Evolutionary conservation across 2,797 vertebrate genomes (phyloP).

Genomic region (Galaxias olidus): DNA sequence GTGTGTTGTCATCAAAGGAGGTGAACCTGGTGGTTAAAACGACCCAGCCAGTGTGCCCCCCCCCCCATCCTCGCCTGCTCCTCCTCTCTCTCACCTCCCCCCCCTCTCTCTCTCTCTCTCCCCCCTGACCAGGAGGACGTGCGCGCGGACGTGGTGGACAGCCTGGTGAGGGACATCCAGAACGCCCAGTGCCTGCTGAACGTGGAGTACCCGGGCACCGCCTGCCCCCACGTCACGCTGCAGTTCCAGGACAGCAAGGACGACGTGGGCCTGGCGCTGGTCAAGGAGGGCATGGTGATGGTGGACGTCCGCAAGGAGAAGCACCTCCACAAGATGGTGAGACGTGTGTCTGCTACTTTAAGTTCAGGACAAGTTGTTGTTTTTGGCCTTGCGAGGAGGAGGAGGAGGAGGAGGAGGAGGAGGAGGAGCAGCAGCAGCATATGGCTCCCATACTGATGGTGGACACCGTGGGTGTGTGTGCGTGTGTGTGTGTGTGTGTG

Average conservation of each 20-base stretch:
- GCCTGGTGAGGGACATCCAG: slow-evolving; percentile 92
- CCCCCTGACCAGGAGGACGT: slow-evolving; percentile 82
- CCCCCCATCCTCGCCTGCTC: too few species aligned
- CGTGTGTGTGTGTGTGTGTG: too few species aligned
- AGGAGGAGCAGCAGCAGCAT: too few species aligned
- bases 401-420: too few species aligned
- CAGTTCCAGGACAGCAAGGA: slow-evolving; percentile 93
- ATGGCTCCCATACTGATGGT: too few species aligned
- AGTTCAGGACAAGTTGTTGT: too few species aligned
- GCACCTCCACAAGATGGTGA: slow-evolving; percentile 92
- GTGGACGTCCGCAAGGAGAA: slow-evolving; percentile 94
- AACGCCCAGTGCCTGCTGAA: slow-evolving; percentile 96
- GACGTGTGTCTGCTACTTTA: slow-evolving; percentile 16
- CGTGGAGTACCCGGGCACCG: slow-evolving; percentile 83
- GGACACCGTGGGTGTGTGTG: too few species aligned
- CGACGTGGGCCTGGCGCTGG: slow-evolving; percentile 91
- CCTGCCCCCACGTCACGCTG: slow-evolving; percentile 88
- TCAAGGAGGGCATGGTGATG: slow-evolving; percentile 95
- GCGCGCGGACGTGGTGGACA: slow-evolving; percentile 91
- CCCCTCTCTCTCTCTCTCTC: background rate
- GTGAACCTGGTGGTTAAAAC: too few species aligned
- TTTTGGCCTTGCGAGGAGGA: too few species aligned
- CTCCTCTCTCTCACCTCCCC: background rate
- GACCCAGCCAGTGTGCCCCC: too few species aligned
- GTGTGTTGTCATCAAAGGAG: background rate